Percentiles rank a stretch among this genome's conserved stretches.
Evolutionary conservation across 2,113 vertebrate species (phyloP).

Genomic region (Zootoca vivipara): DNA sequence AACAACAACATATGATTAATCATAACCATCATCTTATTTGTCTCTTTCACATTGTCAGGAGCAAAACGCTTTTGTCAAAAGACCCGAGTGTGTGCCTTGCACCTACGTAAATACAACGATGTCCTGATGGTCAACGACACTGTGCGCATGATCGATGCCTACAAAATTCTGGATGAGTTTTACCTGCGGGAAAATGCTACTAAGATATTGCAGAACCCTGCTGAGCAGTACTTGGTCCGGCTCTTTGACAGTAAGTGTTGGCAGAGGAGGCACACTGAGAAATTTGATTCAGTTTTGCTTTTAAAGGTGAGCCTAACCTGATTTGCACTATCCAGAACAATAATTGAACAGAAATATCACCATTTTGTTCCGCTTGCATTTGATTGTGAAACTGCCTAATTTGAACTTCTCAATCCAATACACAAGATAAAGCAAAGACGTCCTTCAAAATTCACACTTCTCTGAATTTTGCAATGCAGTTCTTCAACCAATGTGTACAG

Average conservation of each 20-base stretch:
- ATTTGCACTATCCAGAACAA: too few species aligned
- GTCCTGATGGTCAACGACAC: slow-evolving; percentile 88
- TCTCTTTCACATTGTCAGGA: slow-evolving; percentile 59
- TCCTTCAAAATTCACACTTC: too few species aligned
- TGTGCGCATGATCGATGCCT: slow-evolving; percentile 84
- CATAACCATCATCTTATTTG: neutral
- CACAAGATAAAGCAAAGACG: too few species aligned
- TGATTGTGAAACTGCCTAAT: too few species aligned
- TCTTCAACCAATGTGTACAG: too few species aligned
- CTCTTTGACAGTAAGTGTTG: slow-evolving; percentile 78
- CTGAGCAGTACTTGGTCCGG: slow-evolving; percentile 76
- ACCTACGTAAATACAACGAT: slow-evolving; percentile 90
- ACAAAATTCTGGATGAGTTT: slow-evolving; percentile 77
- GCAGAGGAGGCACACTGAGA: fast-evolving
- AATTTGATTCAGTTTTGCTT: too few species aligned
- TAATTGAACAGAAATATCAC: too few species aligned
- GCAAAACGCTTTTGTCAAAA: slow-evolving; percentile 59
- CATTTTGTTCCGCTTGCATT: too few species aligned
- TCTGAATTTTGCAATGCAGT: too few species aligned
- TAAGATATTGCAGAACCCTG: slow-evolving; percentile 62
- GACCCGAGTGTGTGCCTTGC: slow-evolving; percentile 78
- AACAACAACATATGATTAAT: too few species aligned
- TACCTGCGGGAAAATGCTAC: slow-evolving; percentile 56
- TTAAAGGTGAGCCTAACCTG: too few species aligned
- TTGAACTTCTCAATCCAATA: too few species aligned